These are phyloP conservation scores for Lepus americanus DNA, from an alignment of 2,113 vertebrate genomes.

Conservation along the genomic window DNA sequence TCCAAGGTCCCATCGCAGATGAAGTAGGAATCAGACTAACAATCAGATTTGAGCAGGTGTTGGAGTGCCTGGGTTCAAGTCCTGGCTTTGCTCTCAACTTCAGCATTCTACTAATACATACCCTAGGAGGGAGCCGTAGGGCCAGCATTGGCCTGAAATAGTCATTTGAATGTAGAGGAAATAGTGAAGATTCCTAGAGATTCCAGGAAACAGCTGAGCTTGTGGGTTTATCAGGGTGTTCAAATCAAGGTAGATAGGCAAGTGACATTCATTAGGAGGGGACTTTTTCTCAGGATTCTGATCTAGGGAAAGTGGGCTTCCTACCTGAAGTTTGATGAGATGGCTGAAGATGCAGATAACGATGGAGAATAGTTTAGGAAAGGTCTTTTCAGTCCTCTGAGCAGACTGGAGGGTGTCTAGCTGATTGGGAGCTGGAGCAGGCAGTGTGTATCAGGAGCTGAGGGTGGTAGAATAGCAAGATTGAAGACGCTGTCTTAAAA, in stretches of 20 bases:
- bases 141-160: background rate
- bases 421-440: background rate
- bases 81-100: no score
- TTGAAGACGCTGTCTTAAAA: background rate
- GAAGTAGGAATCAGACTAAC: background rate
- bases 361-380: fast-evolving
- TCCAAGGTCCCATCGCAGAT: background rate
- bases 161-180: background rate
- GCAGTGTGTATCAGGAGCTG: fast-evolving
- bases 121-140: no score
- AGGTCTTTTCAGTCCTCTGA: background rate
- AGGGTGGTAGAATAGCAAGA: background rate
- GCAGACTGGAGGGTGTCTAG: background rate
- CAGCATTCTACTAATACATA: no score
- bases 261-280: background rate
- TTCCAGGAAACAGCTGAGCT: background rate
- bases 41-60: background rate
- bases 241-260: background rate
- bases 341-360: background rate
- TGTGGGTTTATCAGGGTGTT: fast-evolving
- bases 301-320: background rate
- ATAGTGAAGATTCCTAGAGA: background rate
- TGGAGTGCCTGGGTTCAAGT: no score
- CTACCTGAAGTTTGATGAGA: background rate
- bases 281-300: background rate